Evolutionary conservation across 2,113 vertebrate genomes (phyloP), one percentile per base, ranked within the genome.

Genomic region (Colossoma macropomum): DNA sequence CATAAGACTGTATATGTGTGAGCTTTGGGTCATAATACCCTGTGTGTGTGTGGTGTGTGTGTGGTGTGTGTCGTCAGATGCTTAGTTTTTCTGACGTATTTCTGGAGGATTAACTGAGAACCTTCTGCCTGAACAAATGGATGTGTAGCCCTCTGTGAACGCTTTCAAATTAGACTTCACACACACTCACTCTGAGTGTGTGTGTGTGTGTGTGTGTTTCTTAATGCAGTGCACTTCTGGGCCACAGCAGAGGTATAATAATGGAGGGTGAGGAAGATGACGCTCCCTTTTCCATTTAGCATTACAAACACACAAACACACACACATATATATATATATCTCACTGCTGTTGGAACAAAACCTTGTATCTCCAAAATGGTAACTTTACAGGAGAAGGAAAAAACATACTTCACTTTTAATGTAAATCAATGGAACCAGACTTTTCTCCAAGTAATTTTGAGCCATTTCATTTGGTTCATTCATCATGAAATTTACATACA

Each of bases 71-170:
- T 48, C 30, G 45, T 63, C 59, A 83, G 79, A 70, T 66, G 79
- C 66, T 78, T 81, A 87, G 72, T 85, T 84, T 79, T 87, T 72
- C 65, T 85, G 80, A 75, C 54, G 81, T 74, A 83, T 87, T 85
- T 69, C 81, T 48, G 50, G 73, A 87, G 84, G 84, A 87, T 87
- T 87, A 87, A 60, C 72, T 27, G 52, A 60, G 38, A 85, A 85
- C 23, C 50, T 82, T 83, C 81, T 83, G 77, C 73, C 84, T 83
- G 84, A 87, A 87, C 86, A 85, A 85, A 83, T 87, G 77, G 86
- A 87, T 83, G 84, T 85, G 86, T 80, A 87, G 83, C 72, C 79
- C 86, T 87, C 75, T 87, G 86, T 87, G 86, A 87, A 87, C 60
- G 73, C 80, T 82, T 79, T 87, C 68, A 87, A 87, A 83, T 87